phyloP scores from a whole-genome alignment of 1,140 invertebrate species.

The Habropoda laboriosa region DNA sequence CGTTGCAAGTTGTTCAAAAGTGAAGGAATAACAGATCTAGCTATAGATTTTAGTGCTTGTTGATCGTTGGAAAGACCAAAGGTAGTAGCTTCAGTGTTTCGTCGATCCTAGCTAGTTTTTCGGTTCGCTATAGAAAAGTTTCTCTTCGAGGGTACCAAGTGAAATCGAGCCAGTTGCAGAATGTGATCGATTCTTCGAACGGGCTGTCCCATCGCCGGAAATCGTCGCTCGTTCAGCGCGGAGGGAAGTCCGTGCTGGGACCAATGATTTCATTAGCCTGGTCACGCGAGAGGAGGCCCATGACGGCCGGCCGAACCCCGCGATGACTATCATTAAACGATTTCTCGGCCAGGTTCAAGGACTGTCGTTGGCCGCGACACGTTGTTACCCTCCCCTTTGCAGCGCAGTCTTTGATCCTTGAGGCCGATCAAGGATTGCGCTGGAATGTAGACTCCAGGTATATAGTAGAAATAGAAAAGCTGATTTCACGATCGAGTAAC shows the following conservation, averaged over 20 bases:
- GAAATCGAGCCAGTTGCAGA: not conserved
- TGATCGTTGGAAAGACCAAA: not conserved
- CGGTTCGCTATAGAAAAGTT: not conserved
- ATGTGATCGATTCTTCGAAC: not conserved
- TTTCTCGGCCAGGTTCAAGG: constrained; percentile 43
- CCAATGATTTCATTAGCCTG: constrained; percentile 9
- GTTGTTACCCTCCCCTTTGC: not conserved
- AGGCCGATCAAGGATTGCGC: not conserved
- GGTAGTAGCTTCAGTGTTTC: not conserved
- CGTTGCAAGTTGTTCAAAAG: not conserved
- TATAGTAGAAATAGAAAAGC: no score
- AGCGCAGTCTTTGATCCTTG: not conserved
- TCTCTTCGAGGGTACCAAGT: not conserved
- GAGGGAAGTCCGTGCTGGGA: not conserved
- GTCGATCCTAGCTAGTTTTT: not conserved
- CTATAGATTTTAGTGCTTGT: not conserved
- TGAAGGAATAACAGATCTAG: not conserved
- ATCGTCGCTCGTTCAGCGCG: not conserved
- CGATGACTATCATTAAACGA: constrained; percentile 45
- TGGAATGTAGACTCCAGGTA: not conserved
- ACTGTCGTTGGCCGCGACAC: constrained; percentile 29
- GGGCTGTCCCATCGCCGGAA: not conserved
- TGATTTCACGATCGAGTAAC: no score
- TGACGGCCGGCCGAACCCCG: constrained; percentile 14
- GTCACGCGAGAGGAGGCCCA: constrained; percentile 15